phyloP scores from a whole-genome alignment of 2,888 invertebrate species.

The Axea sp. region DNA sequence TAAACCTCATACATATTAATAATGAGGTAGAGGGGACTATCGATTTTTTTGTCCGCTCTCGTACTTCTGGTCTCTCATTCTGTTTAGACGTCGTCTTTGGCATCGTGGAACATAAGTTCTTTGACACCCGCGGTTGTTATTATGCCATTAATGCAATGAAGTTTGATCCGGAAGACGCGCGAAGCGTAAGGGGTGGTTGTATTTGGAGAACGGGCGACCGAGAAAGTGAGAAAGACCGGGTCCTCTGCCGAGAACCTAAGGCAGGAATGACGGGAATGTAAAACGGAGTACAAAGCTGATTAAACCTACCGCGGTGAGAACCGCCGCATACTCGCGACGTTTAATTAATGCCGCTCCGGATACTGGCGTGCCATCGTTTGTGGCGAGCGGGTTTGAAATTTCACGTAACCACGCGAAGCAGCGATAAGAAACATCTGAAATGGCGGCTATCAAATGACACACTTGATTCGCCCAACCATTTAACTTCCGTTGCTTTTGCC shows the following conservation, averaged over 20 bases:
- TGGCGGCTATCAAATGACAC: constrained; percentile 48
- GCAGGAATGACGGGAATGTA: constrained; percentile 60
- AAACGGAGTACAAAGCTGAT: constrained; percentile 63
- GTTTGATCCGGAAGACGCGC: constrained; percentile 70
- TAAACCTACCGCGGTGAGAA: constrained; percentile 60
- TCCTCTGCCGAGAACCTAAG: constrained; percentile 51
- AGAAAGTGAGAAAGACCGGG: constrained; percentile 55
- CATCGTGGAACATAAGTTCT: constrained; percentile 73
- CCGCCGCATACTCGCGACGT: constrained; percentile 59
- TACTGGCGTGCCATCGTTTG: constrained; percentile 60
- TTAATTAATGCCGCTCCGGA: constrained; percentile 62
- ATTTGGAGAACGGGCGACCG: constrained; percentile 39
- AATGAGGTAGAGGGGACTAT: constrained; percentile 69
- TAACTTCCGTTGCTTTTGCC: neutral
- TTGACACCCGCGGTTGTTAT: constrained; percentile 74
- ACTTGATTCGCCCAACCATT: constrained; percentile 31
- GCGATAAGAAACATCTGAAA: constrained; percentile 56
- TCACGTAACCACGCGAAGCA: constrained; percentile 54
- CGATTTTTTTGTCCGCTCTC: constrained; percentile 64
- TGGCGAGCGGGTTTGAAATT: constrained; percentile 57
- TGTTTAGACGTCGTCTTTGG: constrained; percentile 69
- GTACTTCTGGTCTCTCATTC: constrained; percentile 68
- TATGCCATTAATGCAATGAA: constrained; percentile 79
- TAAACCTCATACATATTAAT: constrained; percentile 78
- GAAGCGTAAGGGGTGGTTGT: constrained; percentile 31